A percentile compares a stretch with the other conserved stretches of the same genome.
Evolutionary conservation across 2,113 vertebrate genomes (phyloP).

Genomic region (Oreocharis arfaki): DNA sequence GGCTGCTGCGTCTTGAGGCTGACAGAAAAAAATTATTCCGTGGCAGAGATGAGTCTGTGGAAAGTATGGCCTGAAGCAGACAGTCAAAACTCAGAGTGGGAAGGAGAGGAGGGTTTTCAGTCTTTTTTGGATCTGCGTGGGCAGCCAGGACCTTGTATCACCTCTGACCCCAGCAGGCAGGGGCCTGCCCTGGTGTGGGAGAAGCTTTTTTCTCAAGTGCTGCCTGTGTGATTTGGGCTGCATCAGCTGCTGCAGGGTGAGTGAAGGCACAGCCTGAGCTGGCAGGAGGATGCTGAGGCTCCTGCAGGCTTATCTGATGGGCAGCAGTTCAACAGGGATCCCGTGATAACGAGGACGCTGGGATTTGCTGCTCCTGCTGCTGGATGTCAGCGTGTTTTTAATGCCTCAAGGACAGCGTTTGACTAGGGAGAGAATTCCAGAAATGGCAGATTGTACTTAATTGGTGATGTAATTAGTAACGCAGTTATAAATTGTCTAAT

Average conservation of each 20-base stretch:
- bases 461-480: conserved; percentile 26
- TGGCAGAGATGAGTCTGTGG: not conserved
- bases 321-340: not conserved
- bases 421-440: conserved; percentile 30
- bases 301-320: not conserved
- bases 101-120: not conserved
- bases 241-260: not conserved
- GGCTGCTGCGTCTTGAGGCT: not conserved
- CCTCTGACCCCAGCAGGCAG: not conserved
- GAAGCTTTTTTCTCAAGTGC: not conserved
- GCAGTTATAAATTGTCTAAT: conserved; percentile 3
- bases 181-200: too few relatives aligned
- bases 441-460: conserved; percentile 35
- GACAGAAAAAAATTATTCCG: not conserved
- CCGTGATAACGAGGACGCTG: not conserved
- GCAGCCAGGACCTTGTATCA: not conserved
- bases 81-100: not conserved
- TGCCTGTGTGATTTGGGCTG: not conserved
- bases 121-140: not conserved
- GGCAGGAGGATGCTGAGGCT: not conserved
- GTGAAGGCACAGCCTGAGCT: not conserved
- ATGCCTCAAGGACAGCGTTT: not conserved
- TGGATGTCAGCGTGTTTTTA: not conserved
- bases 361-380: not conserved
- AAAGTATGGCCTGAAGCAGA: not conserved